Evolutionary conservation across 2,888 invertebrate species (phyloP).

Genomic region (Tryphoninae sp.): DNA sequence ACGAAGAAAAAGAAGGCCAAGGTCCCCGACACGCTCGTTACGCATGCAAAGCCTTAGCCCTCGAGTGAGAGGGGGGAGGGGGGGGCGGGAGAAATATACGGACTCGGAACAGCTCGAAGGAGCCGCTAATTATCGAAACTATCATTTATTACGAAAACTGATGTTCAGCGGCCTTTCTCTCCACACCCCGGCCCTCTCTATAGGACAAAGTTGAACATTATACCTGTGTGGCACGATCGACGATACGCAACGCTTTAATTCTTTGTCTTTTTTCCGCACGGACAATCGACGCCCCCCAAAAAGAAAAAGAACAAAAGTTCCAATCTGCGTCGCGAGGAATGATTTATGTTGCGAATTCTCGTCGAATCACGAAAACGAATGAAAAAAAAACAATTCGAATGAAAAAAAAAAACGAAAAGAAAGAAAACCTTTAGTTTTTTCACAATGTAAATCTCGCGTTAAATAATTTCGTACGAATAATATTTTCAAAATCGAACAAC

Average conservation of each 20-base stretch:
- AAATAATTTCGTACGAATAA: too few relatives aligned
- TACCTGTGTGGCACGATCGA: neutral
- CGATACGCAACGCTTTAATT: conserved; percentile 28
- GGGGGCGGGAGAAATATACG: conserved; percentile 1
- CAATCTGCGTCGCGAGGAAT: conserved; percentile 26
- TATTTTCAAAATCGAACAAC: too few relatives aligned
- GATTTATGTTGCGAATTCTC: conserved; percentile 39
- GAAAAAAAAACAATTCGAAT: too few relatives aligned
- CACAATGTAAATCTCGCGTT: too few relatives aligned
- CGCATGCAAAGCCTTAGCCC: conserved; percentile 54
- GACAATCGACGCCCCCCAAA: conserved; percentile 30
- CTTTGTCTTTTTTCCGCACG: conserved; percentile 6
- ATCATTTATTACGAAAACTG: conserved; percentile 76
- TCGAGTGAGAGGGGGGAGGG: conserved; percentile 7
- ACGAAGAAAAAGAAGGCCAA: conserved; percentile 39
- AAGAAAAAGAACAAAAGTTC: conserved; percentile 18
- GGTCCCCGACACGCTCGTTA: conserved; percentile 60
- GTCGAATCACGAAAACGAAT: conserved; percentile 13
- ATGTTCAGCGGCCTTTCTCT: conserved; percentile 50
- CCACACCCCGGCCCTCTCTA: conserved; percentile 11
- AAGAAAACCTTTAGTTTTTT: too few relatives aligned
- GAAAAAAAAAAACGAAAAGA: too few relatives aligned
- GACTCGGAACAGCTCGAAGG: conserved; percentile 59
- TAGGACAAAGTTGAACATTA: neutral
- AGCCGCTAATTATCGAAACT: conserved; percentile 79